A percentile compares a stretch with the other conserved stretches of the same genome.
Conservation (phyloP, 2,113 vertebrate species). For the Urocitellus parryii region DNA sequence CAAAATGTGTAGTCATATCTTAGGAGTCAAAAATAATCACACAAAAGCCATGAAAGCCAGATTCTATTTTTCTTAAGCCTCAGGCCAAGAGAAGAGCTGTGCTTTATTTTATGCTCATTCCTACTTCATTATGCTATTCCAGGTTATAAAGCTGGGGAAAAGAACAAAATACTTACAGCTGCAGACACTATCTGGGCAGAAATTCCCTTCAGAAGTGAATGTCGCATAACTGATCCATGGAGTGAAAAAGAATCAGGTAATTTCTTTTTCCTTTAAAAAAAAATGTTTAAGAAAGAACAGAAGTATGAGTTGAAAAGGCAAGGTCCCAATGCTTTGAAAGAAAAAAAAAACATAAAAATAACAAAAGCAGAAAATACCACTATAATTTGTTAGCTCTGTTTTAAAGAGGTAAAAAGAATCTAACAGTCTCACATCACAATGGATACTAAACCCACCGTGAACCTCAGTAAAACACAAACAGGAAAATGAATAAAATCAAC, state of each 20-base stretch:
- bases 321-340: background rate
- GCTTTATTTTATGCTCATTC: constrained; percentile 66
- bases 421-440: background rate
- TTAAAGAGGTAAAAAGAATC: background rate
- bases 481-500: constrained; percentile 5
- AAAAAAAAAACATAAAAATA: background rate
- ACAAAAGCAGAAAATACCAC: background rate
- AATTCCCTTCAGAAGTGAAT: constrained; percentile 95
- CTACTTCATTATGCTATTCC: constrained; percentile 61
- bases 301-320: background rate
- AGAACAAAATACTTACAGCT: constrained; percentile 90
- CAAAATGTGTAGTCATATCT: constrained; percentile 69
- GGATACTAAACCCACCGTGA: background rate
- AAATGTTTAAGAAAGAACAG: constrained; percentile 29
- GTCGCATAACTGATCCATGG: constrained; percentile 95
- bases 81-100: constrained; percentile 49
- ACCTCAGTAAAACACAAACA: constrained; percentile 1
- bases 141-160: constrained; percentile 47
- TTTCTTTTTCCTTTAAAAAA: constrained; percentile 87
- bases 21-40: constrained; percentile 72
- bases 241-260: constrained; percentile 88
- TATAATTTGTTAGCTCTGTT: constrained; percentile 27
- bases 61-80: constrained; percentile 65
- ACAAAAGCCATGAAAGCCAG: constrained; percentile 69
- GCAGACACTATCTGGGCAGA: constrained; percentile 98